Conservation (phyloP, 2,888 invertebrate species). For the Orthosia incerta region DNA sequence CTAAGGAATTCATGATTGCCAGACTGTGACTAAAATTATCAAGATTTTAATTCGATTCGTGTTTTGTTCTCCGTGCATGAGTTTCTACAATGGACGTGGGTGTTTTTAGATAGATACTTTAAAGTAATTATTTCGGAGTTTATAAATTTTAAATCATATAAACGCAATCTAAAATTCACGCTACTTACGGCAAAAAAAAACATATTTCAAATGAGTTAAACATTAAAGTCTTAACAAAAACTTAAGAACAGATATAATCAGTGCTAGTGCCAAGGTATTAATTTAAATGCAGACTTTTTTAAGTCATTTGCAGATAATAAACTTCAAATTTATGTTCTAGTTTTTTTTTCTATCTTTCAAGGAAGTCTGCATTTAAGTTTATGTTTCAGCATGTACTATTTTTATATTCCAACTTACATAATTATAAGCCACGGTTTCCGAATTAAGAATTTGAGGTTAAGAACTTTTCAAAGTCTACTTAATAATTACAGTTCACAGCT, state of each 20-base stretch:
- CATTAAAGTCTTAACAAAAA: conserved; percentile 21
- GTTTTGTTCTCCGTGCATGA: neutral
- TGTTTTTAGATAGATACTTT: neutral
- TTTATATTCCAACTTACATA: neutral
- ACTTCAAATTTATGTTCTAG: neutral
- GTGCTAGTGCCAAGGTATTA: conserved; percentile 3
- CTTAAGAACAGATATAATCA: neutral
- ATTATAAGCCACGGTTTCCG: too few species aligned
- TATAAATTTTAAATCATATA: neutral
- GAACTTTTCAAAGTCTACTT: neutral
- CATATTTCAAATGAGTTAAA: neutral
- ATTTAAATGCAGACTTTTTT: conserved; percentile 10
- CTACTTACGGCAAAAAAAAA: neutral
- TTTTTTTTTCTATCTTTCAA: neutral
- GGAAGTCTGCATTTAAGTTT: conserved; percentile 13
- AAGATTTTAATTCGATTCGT: neutral
- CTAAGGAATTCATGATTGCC: neutral
- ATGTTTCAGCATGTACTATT: neutral
- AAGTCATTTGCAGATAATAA: conserved; percentile 21
- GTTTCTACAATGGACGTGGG: neutral
- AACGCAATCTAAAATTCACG: neutral
- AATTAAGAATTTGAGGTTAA: neutral
- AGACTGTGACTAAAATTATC: neutral
- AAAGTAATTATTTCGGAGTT: neutral
- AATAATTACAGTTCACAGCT: too few species aligned